Base-by-base conservation (phyloP, 2,113 vertebrate species). In the Pomatostomus ruficeps region DNA sequence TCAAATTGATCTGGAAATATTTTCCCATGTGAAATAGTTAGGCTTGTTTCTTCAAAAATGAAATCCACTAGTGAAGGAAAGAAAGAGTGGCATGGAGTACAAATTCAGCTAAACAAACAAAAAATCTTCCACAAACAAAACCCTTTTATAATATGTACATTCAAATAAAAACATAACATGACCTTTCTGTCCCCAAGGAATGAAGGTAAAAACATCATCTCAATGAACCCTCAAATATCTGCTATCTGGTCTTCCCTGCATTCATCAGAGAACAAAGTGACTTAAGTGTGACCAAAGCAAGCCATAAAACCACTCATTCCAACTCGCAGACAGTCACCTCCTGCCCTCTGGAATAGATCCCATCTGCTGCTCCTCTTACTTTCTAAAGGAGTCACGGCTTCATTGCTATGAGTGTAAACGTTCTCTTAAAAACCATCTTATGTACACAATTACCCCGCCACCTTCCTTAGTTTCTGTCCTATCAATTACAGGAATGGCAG, bases 1-100 rank as follows among this genome's bases (percentile, higher is more conserved):
- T 93, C 72, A 91, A 89, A 88, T 21, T 77, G 91, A 97, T 96
- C 74, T 96, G 43, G 35, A 96, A 95, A 85, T 85, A 83, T 85
- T 93, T 95, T 88, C 90, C 88, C 78, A 71, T 43, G 89, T 66
- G 85, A 94, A 89, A 91, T 40, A 70, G 63, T 45, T 85, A 57
- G 0, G 40, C n/a, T 62, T 71, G 35, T 70, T 42, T 89, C 29
- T 66, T 19, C 3, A 83, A 85, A 95, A 92, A 94, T 9, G 21
- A 84, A 95, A 45, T 63, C 52, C 14, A 35, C 45, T n/a, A 65
- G 59, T 1, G 5, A 38, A 73, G n/a, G 45, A 85, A 90, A 77
- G 48, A 65, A 92, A 72, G 20, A 78, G 52, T 22, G 40, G n/a
- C 23, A 70, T 9, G 29, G 54, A 76, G 11, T 22, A 91, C 31